Conservation (phyloP, 2,113 vertebrate species). For the Paracyprichromis sp. region DNA sequence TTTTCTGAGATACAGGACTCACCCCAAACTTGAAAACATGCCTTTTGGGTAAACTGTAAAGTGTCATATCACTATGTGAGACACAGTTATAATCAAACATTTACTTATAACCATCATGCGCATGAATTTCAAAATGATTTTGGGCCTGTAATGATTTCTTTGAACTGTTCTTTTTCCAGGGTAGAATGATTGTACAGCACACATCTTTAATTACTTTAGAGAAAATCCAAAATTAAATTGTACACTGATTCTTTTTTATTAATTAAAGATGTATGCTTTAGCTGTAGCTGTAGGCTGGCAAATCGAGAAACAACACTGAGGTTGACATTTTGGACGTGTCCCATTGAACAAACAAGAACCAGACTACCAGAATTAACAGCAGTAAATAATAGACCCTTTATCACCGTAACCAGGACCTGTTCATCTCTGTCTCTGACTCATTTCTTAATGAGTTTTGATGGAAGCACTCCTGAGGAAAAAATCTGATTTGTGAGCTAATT, state of each 20-base stretch:
- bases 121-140: neutral
- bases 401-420: neutral
- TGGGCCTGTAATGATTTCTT: neutral
- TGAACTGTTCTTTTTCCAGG: neutral
- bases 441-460: neutral
- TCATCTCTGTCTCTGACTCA: neutral
- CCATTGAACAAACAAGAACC: neutral
- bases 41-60: neutral
- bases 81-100: neutral
- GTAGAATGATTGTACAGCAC: neutral
- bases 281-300: neutral
- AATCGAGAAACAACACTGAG: neutral
- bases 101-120: neutral
- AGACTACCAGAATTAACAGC: neutral
- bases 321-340: neutral
- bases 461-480: neutral
- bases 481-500: neutral
- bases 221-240: neutral
- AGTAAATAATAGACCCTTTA: neutral
- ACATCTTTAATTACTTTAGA: neutral
- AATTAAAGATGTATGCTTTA: neutral
- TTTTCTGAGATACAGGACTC: neutral
- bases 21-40: neutral
- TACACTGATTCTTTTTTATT: neutral
- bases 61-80: neutral